Conservation (phyloP, 2,113 vertebrate species). For the Limnothrissa miodon region DNA sequence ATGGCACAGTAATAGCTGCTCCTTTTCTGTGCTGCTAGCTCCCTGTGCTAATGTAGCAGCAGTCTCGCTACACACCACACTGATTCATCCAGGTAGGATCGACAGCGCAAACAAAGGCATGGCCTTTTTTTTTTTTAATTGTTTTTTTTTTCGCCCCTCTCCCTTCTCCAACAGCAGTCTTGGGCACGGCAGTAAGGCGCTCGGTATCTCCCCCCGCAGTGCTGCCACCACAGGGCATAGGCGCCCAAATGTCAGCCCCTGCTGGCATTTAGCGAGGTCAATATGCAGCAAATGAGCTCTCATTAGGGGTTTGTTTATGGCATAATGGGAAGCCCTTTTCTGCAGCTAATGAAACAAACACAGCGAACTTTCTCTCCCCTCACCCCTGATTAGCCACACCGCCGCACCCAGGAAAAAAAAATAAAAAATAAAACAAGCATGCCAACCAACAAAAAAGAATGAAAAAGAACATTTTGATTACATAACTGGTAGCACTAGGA, state of each 20-base stretch:
- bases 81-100: neutral
- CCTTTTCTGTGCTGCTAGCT: neutral
- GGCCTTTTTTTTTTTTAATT: neutral
- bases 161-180: neutral
- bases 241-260: conserved; percentile 49
- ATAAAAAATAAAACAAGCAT: neutral
- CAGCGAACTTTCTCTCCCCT: conserved; percentile 24
- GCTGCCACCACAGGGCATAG: conserved; percentile 32
- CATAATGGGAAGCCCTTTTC: conserved; percentile 44
- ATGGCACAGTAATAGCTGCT: conserved; percentile 26
- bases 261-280: conserved; percentile 49
- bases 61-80: neutral
- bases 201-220: conserved; percentile 37
- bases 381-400: neutral
- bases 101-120: neutral
- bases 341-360: conserved; percentile 42
- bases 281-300: conserved; percentile 63
- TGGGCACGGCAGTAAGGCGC: conserved; percentile 21
- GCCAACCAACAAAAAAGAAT: neutral
- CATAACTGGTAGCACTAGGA: neutral
- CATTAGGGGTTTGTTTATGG: conserved; percentile 61
- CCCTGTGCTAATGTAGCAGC: neutral
- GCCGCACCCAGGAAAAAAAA: neutral
- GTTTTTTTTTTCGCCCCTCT: conserved; percentile 5
- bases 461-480: neutral